Evolutionary conservation across 2,797 vertebrate genomes (phyloP).

Genomic region (Enteromius mattozi): DNA sequence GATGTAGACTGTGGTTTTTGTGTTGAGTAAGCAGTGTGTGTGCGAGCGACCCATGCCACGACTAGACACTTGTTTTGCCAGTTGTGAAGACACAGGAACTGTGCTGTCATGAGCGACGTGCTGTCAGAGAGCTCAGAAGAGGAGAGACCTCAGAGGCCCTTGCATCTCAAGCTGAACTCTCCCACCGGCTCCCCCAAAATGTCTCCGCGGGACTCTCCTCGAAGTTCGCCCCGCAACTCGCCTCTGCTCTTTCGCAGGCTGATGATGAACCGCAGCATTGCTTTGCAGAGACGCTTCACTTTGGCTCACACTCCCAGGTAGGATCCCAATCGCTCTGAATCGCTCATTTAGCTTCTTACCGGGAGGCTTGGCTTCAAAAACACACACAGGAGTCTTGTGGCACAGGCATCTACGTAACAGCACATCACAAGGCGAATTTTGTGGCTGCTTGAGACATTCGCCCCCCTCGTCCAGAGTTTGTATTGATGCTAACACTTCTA

Average conservation of each 20-base stretch:
- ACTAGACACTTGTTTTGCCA: neutral
- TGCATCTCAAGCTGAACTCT: slow-evolving; percentile 73
- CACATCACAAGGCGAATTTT: slow-evolving; percentile 52
- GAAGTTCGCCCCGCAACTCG: slow-evolving; percentile 82
- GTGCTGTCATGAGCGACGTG: slow-evolving; percentile 55
- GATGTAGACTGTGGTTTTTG: slow-evolving; percentile 36
- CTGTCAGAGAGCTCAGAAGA: slow-evolving; percentile 72
- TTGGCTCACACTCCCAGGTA: slow-evolving; percentile 83
- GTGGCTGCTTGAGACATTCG: slow-evolving; percentile 40
- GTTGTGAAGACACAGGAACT: slow-evolving; percentile 11
- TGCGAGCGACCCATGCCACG: slow-evolving; percentile 3
- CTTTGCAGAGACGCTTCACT: slow-evolving; percentile 85
- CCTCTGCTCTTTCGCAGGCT: slow-evolving; percentile 87
- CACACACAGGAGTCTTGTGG: slow-evolving; percentile 49
- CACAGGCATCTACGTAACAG: slow-evolving; percentile 48
- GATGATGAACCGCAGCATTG: slow-evolving; percentile 85
- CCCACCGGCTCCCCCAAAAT: slow-evolving; percentile 72
- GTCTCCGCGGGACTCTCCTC: slow-evolving; percentile 79
- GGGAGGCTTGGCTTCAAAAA: slow-evolving; percentile 27
- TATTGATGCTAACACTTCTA: slow-evolving; percentile 44
- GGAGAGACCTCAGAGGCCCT: slow-evolving; percentile 63
- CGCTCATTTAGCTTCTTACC: neutral
- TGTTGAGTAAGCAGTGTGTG: slow-evolving; percentile 12
- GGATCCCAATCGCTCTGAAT: slow-evolving; percentile 58
- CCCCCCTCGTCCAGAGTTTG: slow-evolving; percentile 37